These are phyloP conservation scores for Nautilus pompilius DNA, from an alignment of 1,140 invertebrate species.

Conservation along the genomic window DNA sequence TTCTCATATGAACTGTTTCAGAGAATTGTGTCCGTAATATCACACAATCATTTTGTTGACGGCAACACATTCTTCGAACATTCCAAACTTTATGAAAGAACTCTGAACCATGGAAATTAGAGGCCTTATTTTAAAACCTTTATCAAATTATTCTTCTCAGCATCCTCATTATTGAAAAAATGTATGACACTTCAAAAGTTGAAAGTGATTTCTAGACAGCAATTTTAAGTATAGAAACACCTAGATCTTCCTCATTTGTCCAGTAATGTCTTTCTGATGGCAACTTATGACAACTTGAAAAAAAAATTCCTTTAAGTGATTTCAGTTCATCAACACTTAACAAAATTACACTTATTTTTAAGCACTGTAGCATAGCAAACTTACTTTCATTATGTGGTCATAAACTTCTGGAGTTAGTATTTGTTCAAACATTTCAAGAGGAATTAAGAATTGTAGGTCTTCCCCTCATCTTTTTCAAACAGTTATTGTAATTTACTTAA, in stretches of 20 bases:
- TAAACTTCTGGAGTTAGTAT: background rate
- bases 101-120: background rate
- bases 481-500: background rate
- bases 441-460: background rate
- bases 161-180: background rate
- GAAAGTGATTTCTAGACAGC: background rate
- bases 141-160: background rate
- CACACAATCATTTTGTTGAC: background rate
- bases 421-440: background rate
- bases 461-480: background rate
- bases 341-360: background rate
- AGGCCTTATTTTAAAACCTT: background rate
- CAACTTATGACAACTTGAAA: background rate
- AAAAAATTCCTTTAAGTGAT: background rate
- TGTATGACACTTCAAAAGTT: background rate
- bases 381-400: background rate
- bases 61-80: background rate
- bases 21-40: background rate
- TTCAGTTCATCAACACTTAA: background rate
- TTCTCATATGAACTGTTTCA: background rate
- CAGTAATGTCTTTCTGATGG: background rate
- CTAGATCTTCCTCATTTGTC: background rate
- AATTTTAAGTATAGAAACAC: background rate
- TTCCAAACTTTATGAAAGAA: background rate
- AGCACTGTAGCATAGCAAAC: background rate